phyloP scores from a whole-genome alignment of 2,888 invertebrate species.

The Melanophora roralis region DNA sequence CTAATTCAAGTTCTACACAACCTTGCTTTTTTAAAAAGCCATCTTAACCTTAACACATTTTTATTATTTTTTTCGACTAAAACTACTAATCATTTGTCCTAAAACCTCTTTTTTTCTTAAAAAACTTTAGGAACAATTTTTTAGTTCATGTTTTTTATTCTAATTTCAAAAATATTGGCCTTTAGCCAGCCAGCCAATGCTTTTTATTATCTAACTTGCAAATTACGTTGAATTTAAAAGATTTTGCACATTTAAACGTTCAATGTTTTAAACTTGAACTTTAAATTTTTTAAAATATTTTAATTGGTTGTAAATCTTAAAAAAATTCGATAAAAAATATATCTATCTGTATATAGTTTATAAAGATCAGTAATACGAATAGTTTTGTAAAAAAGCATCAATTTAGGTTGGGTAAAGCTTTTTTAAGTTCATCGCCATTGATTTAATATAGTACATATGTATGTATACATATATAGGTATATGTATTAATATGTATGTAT shows the following conservation, averaged over 20 bases:
- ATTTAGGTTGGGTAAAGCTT: background rate
- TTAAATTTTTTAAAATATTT: background rate
- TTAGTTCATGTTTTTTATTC: background rate
- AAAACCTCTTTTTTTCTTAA: too few species aligned
- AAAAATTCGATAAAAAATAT: too few species aligned
- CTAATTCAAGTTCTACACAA: constrained; percentile 32
- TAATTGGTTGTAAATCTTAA: too few species aligned
- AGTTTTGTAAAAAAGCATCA: background rate
- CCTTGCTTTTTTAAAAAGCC: constrained; percentile 30
- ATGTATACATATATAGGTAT: too few species aligned
- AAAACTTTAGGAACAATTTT: background rate
- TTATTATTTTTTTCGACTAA: too few species aligned
- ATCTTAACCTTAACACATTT: constrained; percentile 16
- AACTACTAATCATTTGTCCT: too few species aligned
- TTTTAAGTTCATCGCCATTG: background rate
- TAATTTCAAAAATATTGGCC: constrained; percentile 47
- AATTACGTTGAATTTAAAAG: constrained; percentile 41
- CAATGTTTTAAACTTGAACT: constrained; percentile 52
- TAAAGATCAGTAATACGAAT: constrained; percentile 26
- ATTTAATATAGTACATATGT: too few species aligned
- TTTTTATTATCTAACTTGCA: constrained; percentile 47
- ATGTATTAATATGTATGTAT: too few species aligned
- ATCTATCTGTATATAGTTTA: too few species aligned
- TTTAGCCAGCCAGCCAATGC: constrained; percentile 67
- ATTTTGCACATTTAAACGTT: constrained; percentile 4